Conservation (phyloP, 2,797 vertebrate genomes). For the Pseudomugil gertrudae region DNA sequence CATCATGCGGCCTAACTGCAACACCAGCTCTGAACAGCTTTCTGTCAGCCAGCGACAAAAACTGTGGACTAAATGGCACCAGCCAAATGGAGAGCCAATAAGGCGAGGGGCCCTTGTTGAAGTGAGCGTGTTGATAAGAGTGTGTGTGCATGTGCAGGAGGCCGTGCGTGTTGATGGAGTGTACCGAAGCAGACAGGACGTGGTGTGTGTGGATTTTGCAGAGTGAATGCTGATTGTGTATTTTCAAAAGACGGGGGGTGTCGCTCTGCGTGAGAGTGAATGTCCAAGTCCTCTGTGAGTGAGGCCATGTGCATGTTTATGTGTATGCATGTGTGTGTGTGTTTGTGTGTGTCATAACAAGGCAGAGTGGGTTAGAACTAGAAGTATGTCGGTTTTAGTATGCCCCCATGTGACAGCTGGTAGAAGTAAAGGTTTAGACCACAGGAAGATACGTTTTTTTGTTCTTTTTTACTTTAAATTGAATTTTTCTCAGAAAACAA, state of each 20-base stretch:
- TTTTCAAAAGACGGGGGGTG: constrained; percentile 70
- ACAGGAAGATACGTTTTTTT: background rate
- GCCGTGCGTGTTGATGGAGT: constrained; percentile 68
- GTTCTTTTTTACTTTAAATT: no score
- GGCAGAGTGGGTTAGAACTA: constrained; percentile 41
- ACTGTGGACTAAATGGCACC: constrained; percentile 73
- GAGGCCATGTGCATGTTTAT: constrained; percentile 42
- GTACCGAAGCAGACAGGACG: constrained; percentile 71
- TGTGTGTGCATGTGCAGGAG: constrained; percentile 42
- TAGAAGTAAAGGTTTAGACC: constrained; percentile 56
- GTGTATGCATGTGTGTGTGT: constrained; percentile 36
- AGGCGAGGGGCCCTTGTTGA: constrained; percentile 58
- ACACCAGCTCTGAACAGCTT: constrained; percentile 56
- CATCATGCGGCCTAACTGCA: constrained; percentile 50
- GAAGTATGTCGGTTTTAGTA: constrained; percentile 70
- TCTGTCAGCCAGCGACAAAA: constrained; percentile 58
- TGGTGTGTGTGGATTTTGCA: constrained; percentile 77
- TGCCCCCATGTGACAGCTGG: constrained; percentile 76
- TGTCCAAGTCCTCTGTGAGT: constrained; percentile 56
- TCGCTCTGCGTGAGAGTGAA: constrained; percentile 63
- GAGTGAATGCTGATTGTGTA: constrained; percentile 77
- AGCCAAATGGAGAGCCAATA: constrained; percentile 72
- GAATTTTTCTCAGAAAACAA: background rate
- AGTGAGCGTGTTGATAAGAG: constrained; percentile 53
- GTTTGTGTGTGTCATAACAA: constrained; percentile 54